Evolutionary conservation across 2,888 invertebrate genomes (phyloP).

Genomic region (Camponotus fellah): DNA sequence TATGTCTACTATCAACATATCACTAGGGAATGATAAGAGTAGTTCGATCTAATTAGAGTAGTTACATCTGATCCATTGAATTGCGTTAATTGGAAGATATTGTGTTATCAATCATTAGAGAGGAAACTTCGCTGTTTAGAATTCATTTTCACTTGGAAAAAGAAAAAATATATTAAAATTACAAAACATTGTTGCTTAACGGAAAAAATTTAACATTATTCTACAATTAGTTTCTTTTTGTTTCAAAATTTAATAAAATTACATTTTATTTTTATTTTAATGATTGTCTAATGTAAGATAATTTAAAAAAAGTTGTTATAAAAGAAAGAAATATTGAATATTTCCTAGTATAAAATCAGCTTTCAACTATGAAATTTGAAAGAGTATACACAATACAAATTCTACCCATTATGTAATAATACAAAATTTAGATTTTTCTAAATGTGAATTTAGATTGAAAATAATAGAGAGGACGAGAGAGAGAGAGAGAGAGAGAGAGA

Average conservation of each 20-base stretch:
- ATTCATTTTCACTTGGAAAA: not conserved
- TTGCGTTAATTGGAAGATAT: not conserved
- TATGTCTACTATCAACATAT: slow-evolving; percentile 13
- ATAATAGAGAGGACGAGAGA: too few relatives aligned
- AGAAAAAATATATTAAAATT: not conserved
- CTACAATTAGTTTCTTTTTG: not conserved
- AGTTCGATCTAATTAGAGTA: slow-evolving; percentile 69
- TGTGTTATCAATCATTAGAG: slow-evolving; percentile 26
- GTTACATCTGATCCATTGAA: slow-evolving; percentile 42
- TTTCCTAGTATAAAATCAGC: not conserved
- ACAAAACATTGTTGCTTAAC: not conserved
- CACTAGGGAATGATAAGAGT: slow-evolving; percentile 66
- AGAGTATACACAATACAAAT: not conserved
- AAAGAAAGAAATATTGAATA: not conserved
- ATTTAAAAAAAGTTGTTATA: not conserved
- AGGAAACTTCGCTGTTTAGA: not conserved
- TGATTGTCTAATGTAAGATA: not conserved
- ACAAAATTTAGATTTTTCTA: not conserved
- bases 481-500: too few relatives aligned
- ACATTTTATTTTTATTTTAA: not conserved
- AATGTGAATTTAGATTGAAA: slow-evolving; percentile 6
- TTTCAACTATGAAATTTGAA: not conserved
- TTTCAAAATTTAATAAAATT: not conserved
- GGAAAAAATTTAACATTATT: not conserved
- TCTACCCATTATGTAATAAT: not conserved